Conservation (phyloP, 2,888 invertebrate species). For the Cosmorhoe ocellata region DNA sequence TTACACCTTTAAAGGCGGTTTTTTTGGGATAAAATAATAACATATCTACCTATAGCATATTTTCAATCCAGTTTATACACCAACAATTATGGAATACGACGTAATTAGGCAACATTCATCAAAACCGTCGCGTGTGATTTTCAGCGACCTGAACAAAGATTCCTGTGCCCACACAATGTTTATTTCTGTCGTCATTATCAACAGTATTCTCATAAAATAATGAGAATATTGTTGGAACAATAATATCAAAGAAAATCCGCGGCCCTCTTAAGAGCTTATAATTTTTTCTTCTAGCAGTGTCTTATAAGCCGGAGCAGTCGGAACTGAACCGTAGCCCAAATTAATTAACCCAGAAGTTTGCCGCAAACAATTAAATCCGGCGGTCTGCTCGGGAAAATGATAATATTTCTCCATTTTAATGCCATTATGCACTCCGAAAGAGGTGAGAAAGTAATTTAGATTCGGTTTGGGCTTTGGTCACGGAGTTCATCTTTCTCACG, state of each 20-base stretch:
- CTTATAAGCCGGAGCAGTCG: conserved; percentile 12
- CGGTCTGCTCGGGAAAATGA: conserved; percentile 47
- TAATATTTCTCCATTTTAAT: conserved; percentile 72
- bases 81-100: too few species aligned
- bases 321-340: conserved; percentile 20
- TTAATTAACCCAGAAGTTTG: conserved; percentile 37
- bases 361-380: conserved; percentile 34
- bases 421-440: conserved; percentile 74
- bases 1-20: too few species aligned
- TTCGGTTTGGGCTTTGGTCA: conserved; percentile 60
- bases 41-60: too few species aligned
- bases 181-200: too few species aligned
- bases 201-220: too few species aligned
- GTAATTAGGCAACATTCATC: too few species aligned
- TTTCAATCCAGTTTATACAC: too few species aligned
- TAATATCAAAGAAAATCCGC: background rate
- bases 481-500: too few species aligned
- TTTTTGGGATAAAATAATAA: too few species aligned
- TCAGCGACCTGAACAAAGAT: too few species aligned
- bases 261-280: conserved; percentile 7
- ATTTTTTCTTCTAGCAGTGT: conserved; percentile 3
- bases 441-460: conserved; percentile 77
- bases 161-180: too few species aligned
- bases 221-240: conserved; percentile 1
- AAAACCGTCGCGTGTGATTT: too few species aligned